These are phyloP conservation scores for Pentalonia nigronervosa DNA, from an alignment of 1,140 invertebrate genomes.

Conservation along the genomic window DNA sequence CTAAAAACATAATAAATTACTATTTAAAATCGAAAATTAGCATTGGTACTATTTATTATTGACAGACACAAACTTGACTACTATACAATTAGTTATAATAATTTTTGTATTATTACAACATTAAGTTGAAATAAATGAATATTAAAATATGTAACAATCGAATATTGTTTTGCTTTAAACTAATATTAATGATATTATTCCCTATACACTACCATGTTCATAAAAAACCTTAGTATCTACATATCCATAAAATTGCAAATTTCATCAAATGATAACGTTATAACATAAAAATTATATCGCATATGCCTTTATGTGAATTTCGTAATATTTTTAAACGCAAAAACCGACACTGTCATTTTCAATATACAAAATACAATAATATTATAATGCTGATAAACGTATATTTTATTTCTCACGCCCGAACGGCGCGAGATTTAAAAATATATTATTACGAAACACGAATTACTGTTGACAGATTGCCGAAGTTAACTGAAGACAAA, in stretches of 20 bases:
- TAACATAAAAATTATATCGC: not conserved
- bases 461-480: slow-evolving; percentile 27
- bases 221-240: not conserved
- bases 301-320: not conserved
- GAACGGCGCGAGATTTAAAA: slow-evolving; percentile 6
- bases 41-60: not conserved
- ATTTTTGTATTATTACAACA: not conserved
- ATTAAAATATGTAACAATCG: too few species aligned
- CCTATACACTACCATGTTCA: not conserved
- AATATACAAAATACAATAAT: not conserved
- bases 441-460: not conserved
- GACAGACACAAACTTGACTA: not conserved
- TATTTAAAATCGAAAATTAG: not conserved
- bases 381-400: not conserved
- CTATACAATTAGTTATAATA: not conserved
- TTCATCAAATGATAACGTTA: not conserved
- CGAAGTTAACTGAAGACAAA: not conserved
- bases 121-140: not conserved
- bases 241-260: not conserved
- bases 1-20: not conserved
- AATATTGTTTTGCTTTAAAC: not conserved
- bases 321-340: not conserved
- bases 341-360: not conserved
- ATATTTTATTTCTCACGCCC: slow-evolving; percentile 22
- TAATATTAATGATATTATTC: not conserved